These are phyloP conservation scores for Psammodynastes pulverulentus DNA, from an alignment of 2,113 vertebrate genomes.

Conservation along the genomic window DNA sequence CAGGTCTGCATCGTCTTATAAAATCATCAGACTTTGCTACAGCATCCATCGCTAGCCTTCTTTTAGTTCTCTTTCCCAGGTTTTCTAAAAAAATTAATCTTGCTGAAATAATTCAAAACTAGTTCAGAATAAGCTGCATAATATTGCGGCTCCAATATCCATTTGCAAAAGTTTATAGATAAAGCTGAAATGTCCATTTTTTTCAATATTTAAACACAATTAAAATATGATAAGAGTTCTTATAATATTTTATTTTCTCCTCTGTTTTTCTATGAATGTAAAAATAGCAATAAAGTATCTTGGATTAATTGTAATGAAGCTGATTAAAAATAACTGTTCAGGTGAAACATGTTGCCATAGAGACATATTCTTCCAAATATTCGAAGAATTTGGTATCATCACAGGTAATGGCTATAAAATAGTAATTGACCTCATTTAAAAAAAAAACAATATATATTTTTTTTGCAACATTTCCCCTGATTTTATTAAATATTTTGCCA, in stretches of 20 bases:
- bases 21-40: not conserved
- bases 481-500: not conserved
- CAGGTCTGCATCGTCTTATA: not conserved
- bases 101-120: not conserved
- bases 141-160: not conserved
- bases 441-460: not conserved
- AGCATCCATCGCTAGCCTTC: not conserved
- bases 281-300: not conserved
- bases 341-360: not conserved
- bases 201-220: not conserved
- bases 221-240: not conserved
- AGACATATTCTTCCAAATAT: not conserved
- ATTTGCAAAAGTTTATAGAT: too few species aligned
- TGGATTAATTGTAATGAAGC: not conserved
- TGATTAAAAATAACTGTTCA: slow-evolving; percentile 3
- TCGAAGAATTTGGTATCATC: not conserved
- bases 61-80: not conserved
- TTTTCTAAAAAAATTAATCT: not conserved
- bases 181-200: not conserved
- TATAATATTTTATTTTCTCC: not conserved
- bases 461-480: not conserved
- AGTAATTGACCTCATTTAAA: not conserved
- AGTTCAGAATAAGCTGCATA: not conserved
- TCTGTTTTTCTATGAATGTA: not conserved
- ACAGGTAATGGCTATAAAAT: not conserved